Conservation (phyloP, 2,797 vertebrate genomes). For the Mormyrops boulengeri region DNA sequence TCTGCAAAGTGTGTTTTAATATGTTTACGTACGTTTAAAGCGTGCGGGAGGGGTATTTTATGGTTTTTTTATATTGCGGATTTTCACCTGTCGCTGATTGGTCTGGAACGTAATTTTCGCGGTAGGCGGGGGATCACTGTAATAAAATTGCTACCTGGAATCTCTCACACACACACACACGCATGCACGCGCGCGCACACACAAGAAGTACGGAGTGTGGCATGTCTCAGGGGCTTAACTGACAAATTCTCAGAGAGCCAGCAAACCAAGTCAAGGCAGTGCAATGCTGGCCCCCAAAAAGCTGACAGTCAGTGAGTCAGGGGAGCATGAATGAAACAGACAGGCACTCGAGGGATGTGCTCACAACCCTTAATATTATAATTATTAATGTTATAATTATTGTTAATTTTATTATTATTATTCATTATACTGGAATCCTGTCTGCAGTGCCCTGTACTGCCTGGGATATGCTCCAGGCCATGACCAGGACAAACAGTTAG, state of each 20-base stretch:
- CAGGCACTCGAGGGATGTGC: background rate
- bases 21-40: too few species aligned
- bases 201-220: background rate
- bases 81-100: too few species aligned
- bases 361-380: background rate
- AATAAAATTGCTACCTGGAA: too few species aligned
- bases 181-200: too few species aligned
- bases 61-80: too few species aligned
- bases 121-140: too few species aligned
- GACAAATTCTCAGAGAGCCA: background rate
- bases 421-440: background rate
- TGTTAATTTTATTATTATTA: background rate
- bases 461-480: background rate
- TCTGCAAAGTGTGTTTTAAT: too few species aligned
- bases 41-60: too few species aligned
- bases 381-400: background rate
- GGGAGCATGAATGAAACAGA: background rate
- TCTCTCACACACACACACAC: background rate
- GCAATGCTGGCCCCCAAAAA: background rate
- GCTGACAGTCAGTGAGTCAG: background rate
- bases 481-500: background rate
- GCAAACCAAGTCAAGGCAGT: background rate
- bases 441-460: background rate
- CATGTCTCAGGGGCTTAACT: background rate
- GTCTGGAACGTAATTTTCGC: too few species aligned